Base-by-base conservation (phyloP, 2,888 invertebrate genomes). In the Pristionchus fissidentatus region DNA sequence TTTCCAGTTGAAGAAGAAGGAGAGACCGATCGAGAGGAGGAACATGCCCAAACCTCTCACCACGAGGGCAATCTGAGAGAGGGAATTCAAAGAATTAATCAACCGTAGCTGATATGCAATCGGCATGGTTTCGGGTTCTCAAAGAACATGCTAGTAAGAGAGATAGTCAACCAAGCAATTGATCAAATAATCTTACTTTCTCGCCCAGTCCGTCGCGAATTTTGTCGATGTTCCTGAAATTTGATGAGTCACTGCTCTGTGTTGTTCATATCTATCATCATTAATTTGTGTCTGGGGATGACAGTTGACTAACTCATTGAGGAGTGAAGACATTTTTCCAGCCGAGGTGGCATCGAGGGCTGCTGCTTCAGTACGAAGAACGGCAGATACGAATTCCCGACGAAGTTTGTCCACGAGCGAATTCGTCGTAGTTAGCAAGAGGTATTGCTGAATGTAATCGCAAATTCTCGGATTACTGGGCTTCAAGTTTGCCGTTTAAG, bases 281-380 rank as follows among this genome's bases (percentile, higher is more conserved):
- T 49, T 19, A 49, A 49, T 15, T 49, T 49, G 10, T 15, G 19
- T 49, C 13, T 15, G 10, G 19, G 10, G 26, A 66, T 84, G n/a
- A n/a, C n/a, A n/a, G n/a, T n/a, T n/a, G n/a, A n/a, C 87, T 78
- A n/a, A 88, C 88, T 87, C 87, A 83, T 87, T 87, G 41, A 89
- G 79, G 29, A 87, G 84, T n/a, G 84, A 85, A n/a, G 85, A 85
- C 70, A 89, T 86, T 35, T 70, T 83, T n/a, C 88, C 88, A 1
- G 87, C 84, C 19, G 86, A 83, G 35, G 84, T 84, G 3, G 52
- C 60, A 78, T 88, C 88, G 35, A 87, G 73, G 87, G 86, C 85
- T 32, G 83, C 84, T 1, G 88, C 87, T 35, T 89, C 87, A 22
- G 49, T 49, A 10, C 75, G 46, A 46, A 77, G 29, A 15, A 77